Evolutionary conservation across 2,888 invertebrate genomes (phyloP), one percentile per base, ranked within the genome.

Genomic region (Metalampra italica): DNA sequence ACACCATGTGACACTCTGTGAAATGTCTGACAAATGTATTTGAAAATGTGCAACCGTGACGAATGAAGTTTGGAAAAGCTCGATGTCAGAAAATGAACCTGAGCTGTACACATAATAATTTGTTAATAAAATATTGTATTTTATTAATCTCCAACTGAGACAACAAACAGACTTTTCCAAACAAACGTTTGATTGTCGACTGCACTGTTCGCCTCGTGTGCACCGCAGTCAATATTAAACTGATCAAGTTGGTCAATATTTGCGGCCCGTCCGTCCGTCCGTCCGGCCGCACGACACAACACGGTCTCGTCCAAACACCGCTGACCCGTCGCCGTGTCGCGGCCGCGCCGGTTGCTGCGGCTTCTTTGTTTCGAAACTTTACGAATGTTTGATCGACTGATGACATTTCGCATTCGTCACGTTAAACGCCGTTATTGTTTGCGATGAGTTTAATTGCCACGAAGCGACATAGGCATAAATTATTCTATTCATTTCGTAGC

Each of bases 201-300:
- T 46, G 46, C 47, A 50, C 53, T 60, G 55, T 63, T 60, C 63
- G 53, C 52, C 49, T 59, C 56, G 54, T 57, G 54, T 51, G 50
- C 47, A 49, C 60, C 53, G 56, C 54, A 56, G 57, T 65, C 68
- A 68, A 68, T 64, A 66, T 56, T 47, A 59, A 65, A 55, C 57
- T 60, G 57, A 64, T 67, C 62, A 61, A 58, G 61, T 69, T 56
- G 55, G 66, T 64, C 67, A 71, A 72, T 67, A 69, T 71, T 71
- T 66, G 59, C 52, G 29, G 56, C 57, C 51, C 45, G 34, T n/a
- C n/a, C 34, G 7, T 30, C 30, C 30, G 30, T n/a, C n/a, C n/a
- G n/a, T n/a, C n/a, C n/a, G n/a, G n/a, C n/a, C 22, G 5, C 32
- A 22, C 41, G 44, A 29, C 49, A 50, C 42, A 55, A 54, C 59